phyloP scores from a whole-genome alignment of 2,888 invertebrate species.

The Andrena minutula region DNA sequence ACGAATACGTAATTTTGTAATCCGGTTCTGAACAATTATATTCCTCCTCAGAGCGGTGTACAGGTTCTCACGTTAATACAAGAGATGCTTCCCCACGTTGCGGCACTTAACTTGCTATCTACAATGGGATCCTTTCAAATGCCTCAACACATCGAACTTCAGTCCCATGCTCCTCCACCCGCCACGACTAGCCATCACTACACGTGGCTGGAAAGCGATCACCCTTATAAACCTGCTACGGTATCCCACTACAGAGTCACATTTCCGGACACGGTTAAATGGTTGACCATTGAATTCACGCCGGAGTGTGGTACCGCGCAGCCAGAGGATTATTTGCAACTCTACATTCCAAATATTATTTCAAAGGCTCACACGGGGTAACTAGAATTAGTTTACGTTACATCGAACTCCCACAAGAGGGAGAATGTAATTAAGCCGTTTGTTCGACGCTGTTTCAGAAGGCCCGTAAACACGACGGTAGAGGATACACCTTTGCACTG shows the following conservation, averaged over 20 bases:
- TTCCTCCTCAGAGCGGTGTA: constrained; percentile 90
- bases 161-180: constrained; percentile 75
- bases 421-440: too few relatives aligned
- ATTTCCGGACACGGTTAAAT: constrained; percentile 95
- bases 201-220: constrained; percentile 97
- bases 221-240: constrained; percentile 96
- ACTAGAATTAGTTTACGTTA: constrained; percentile 17
- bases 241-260: constrained; percentile 95
- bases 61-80: constrained; percentile 94
- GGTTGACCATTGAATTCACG: constrained; percentile 98
- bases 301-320: constrained; percentile 96
- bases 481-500: constrained; percentile 86
- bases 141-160: constrained; percentile 83
- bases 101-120: constrained; percentile 91
- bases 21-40: constrained; percentile 10
- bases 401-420: background rate
- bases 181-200: constrained; percentile 94
- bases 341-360: constrained; percentile 88
- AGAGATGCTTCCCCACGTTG: constrained; percentile 94
- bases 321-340: constrained; percentile 94
- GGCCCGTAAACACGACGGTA: constrained; percentile 47
- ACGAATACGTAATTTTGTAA: constrained; percentile 16
- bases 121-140: constrained; percentile 84
- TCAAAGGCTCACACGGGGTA: constrained; percentile 70
- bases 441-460: constrained; percentile 64